Evolutionary conservation across 2,888 invertebrate species (phyloP).

Genomic region (Pherbina coryleti): DNA sequence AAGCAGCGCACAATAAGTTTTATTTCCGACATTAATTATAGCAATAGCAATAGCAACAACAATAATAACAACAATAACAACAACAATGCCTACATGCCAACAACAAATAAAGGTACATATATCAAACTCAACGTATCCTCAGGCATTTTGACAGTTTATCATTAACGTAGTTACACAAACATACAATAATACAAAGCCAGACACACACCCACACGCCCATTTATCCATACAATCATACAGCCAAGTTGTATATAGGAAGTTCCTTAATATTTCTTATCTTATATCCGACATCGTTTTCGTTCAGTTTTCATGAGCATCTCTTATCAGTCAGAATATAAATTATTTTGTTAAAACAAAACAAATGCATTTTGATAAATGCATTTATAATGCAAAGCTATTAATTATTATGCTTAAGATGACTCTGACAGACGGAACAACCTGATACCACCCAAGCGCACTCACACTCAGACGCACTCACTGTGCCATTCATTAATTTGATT

Average conservation of each 20-base stretch:
- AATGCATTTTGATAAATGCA: slow-evolving; percentile 33
- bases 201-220: background rate
- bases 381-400: slow-evolving; percentile 36
- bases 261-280: slow-evolving; percentile 17
- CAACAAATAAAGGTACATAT: background rate
- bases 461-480: background rate
- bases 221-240: too few species aligned
- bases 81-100: background rate
- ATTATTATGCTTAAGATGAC: slow-evolving; percentile 11
- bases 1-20: background rate
- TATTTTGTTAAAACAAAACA: slow-evolving; percentile 12
- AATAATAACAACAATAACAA: slow-evolving; percentile 2
- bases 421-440: background rate
- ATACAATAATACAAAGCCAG: background rate
- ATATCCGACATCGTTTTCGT: slow-evolving; percentile 10
- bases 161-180: background rate
- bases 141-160: slow-evolving; percentile 30
- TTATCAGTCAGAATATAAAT: slow-evolving; percentile 28
- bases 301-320: background rate
- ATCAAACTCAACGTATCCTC: slow-evolving; percentile 8
- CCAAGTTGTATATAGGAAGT: background rate
- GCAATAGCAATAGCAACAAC: background rate
- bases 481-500: slow-evolving; percentile 24
- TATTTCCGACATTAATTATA: background rate
- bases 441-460: background rate